Conservation (phyloP, 53 echinoderm and acorn worm genomes). For the Hippasteria phrygiana region DNA sequence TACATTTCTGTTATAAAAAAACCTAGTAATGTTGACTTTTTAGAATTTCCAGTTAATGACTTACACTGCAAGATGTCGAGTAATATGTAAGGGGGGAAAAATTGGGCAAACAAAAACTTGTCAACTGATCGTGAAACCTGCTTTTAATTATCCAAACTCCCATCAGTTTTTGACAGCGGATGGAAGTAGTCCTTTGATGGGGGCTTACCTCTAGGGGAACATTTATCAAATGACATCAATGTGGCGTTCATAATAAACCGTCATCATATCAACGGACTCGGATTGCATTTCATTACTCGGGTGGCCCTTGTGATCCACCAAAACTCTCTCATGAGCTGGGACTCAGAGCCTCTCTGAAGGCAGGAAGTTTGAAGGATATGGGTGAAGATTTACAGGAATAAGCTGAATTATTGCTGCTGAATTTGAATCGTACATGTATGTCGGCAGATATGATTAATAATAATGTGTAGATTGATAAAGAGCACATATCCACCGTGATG, state of each 20-base stretch:
- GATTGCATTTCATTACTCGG: neutral
- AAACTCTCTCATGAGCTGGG: neutral
- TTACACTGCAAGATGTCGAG: too few species aligned
- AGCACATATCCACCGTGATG: too few species aligned
- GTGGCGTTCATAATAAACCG: neutral
- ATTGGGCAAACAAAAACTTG: neutral
- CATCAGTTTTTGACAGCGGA: slow-evolving; percentile 24
- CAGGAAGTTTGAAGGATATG: too few species aligned
- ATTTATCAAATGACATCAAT: neutral
- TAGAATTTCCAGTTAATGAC: too few species aligned
- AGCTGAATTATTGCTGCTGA: too few species aligned
- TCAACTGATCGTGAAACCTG: neutral
- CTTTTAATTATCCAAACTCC: slow-evolving; percentile 5
- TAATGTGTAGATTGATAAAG: too few species aligned
- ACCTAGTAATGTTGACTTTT: too few species aligned
- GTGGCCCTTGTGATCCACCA: neutral
- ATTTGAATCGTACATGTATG: too few species aligned
- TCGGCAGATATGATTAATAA: too few species aligned
- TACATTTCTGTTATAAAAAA: too few species aligned
- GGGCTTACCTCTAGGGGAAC: neutral
- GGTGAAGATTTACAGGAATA: too few species aligned
- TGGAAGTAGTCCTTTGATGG: neutral
- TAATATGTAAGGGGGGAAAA: too few species aligned
- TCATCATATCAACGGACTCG: neutral
- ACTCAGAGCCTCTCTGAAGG: neutral